Evolutionary conservation across 2,797 vertebrate species (phyloP), one percentile per base, ranked within the genome.

Genomic region (Falco rusticolus): DNA sequence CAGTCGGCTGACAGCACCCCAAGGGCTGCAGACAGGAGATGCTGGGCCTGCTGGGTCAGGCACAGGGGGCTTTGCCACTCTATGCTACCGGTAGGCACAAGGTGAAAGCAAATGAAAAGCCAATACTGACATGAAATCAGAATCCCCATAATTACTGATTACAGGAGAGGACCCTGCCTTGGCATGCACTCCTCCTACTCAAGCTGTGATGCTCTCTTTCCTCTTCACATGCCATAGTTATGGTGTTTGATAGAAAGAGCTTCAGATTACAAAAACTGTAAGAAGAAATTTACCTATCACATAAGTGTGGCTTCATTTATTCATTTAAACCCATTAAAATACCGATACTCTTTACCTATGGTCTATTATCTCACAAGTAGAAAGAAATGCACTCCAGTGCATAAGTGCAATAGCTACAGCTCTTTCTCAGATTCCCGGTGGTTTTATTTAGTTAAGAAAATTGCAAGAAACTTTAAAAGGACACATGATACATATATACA

Each of bases 131-230:
- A 16, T 2, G 21, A 75, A 90, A 66, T 9, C 29, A 50, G 34
- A 57, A 37, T 34, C n/a, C 26, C 16, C 15, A 1, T 20, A 66
- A 41, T 31, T 28, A 29, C 1, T 15, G 22, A 33, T 4, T 26
- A 14, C 6, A 75, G 47, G 13, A 70, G 16, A 86, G 0, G 1
- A 22, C 28, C 13, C 28, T 56, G 51, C 34, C 57, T 61, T 18
- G 51, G 26, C 29, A 59, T 1, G 1, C 13, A 3, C 33, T 39
- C 28, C 37, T 69, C 45, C 37, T 65, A 0, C 48, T 60, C 70
- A n/a, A 8, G 4, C 17, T 3, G 1, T 0, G 0, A 6, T 29
- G 57, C 3, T 78, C 22, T 31, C 12, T 54, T 43, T 74, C 45
- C 53, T 53, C 11, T 43, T 37, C 45, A 50, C 1, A 0, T 14